phyloP scores from a whole-genome alignment of 2,797 vertebrate genomes.

The Tokudaia tokunoshimensis region DNA sequence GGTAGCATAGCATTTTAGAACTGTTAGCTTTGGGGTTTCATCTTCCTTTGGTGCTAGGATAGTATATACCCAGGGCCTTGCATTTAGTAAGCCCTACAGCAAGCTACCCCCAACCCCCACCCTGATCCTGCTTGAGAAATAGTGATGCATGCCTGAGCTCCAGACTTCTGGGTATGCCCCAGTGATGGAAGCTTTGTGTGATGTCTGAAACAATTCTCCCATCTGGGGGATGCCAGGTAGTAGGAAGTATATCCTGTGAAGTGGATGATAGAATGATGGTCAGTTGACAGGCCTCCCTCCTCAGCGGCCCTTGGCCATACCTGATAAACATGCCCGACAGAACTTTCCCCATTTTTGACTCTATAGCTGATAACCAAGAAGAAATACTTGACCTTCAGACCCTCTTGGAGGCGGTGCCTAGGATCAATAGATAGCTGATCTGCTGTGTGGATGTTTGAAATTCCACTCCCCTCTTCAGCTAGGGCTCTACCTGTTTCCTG shows the following conservation, averaged over 20 bases:
- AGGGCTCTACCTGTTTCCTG: slow-evolving; percentile 39
- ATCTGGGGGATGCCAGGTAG: not conserved
- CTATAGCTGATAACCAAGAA: not conserved
- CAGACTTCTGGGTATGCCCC: not conserved
- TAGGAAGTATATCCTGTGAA: not conserved
- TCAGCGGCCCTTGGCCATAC: not conserved
- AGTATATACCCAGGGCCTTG: not conserved
- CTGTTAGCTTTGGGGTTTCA: not conserved
- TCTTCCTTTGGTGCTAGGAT: not conserved
- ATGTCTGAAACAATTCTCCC: not conserved
- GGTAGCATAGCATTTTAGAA: not conserved
- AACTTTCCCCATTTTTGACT: not conserved
- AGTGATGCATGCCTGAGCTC: not conserved
- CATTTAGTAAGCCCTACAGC: not conserved
- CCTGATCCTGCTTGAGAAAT: not conserved
- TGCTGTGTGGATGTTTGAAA: not conserved
- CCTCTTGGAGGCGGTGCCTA: not conserved
- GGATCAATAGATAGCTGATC: slow-evolving; percentile 19
- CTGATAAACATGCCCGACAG: not conserved
- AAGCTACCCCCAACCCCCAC: not conserved
- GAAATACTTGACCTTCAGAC: not conserved
- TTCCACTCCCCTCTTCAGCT: not conserved
- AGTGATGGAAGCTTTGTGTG: not conserved
- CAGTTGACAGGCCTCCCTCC: not conserved
- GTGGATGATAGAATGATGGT: not conserved